phyloP scores from a whole-genome alignment of 2,113 vertebrate species.

The Dolichallabes microphthalmus region DNA sequence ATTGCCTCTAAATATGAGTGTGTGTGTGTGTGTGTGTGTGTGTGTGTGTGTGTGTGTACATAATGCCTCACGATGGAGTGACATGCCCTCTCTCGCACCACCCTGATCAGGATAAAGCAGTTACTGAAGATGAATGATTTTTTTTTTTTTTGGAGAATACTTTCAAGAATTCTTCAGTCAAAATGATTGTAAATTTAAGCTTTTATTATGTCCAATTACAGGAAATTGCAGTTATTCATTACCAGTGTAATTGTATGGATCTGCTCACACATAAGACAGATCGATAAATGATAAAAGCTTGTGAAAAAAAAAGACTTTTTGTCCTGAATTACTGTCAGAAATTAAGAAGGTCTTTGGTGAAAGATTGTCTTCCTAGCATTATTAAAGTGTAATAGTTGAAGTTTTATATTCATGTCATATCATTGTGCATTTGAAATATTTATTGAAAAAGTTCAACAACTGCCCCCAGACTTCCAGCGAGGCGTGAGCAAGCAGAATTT shows the following conservation, averaged over 20 bases:
- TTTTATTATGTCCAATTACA: not conserved
- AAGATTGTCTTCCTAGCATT: not conserved
- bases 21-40: no score
- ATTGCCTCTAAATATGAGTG: not conserved
- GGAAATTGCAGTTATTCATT: not conserved
- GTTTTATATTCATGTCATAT: not conserved
- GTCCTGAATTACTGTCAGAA: not conserved
- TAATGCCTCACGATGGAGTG: not conserved
- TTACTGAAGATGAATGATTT: not conserved
- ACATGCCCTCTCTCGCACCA: not conserved
- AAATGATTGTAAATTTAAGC: not conserved
- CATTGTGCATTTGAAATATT: not conserved
- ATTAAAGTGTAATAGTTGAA: not conserved
- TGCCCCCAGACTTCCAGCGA: not conserved
- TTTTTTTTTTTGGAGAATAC: not conserved
- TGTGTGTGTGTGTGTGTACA: not conserved
- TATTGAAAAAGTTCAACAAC: conserved; percentile 5
- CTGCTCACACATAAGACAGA: not conserved
- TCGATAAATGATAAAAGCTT: not conserved
- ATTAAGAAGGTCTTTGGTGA: not conserved
- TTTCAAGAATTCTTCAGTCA: not conserved
- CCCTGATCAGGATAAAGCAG: not conserved
- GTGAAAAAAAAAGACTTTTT: not conserved
- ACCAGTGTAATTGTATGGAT: not conserved
- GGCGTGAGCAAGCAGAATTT: not conserved